Evolutionary conservation across 2,113 vertebrate genomes (phyloP).

Genomic region (Rousettus leschenaultii): DNA sequence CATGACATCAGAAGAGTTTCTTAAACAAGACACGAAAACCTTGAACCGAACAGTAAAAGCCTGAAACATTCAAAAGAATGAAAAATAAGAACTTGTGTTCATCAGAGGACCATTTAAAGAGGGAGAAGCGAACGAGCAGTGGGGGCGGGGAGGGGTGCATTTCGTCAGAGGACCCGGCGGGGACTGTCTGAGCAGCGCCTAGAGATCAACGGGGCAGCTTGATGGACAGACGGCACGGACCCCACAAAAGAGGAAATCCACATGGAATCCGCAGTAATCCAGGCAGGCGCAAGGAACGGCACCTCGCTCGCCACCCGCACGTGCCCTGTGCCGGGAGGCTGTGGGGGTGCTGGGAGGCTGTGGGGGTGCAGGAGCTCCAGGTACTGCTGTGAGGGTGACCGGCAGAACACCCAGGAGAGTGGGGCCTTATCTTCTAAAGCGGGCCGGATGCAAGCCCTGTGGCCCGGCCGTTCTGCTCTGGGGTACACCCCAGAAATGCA

Average conservation of each 20-base stretch:
- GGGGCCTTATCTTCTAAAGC: not conserved
- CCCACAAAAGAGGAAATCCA: no score
- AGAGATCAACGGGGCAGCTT: accelerated
- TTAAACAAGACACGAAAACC: not conserved
- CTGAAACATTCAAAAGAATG: no score
- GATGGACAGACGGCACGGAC: accelerated
- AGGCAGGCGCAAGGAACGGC: accelerated
- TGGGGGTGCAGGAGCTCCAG: not conserved
- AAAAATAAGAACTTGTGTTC: not conserved
- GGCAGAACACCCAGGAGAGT: not conserved
- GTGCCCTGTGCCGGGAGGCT: accelerated
- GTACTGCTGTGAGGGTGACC: accelerated
- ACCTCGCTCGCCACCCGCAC: accelerated
- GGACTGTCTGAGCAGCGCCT: not conserved
- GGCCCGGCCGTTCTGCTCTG: not conserved
- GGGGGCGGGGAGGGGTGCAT: not conserved
- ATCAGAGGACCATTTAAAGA: not conserved
- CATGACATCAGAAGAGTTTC: not conserved
- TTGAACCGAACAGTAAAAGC: not conserved
- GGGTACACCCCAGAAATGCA: accelerated
- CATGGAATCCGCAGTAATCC: accelerated
- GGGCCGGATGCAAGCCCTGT: accelerated
- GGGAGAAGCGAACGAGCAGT: accelerated
- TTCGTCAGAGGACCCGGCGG: accelerated
- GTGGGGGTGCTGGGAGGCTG: not conserved